Conservation (phyloP, 1,140 invertebrate species). For the Pararge aegeria region DNA sequence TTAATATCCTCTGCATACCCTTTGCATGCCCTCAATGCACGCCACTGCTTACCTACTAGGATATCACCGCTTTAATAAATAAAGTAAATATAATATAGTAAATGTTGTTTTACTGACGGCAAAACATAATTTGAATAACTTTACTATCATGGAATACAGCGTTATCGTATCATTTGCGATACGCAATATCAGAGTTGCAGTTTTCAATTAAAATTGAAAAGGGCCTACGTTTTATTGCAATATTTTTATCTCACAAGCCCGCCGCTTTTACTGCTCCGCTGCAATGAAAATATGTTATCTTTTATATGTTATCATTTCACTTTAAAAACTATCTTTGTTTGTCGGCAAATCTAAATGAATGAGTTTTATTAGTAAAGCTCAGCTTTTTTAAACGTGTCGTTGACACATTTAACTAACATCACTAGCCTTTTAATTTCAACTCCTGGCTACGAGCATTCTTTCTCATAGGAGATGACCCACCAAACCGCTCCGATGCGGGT, state of each 20-base stretch:
- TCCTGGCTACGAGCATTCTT: too few species aligned
- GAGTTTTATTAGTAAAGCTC: background rate
- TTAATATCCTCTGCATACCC: too few species aligned
- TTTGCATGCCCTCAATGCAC: too few species aligned
- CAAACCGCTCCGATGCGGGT: too few species aligned
- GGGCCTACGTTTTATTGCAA: background rate
- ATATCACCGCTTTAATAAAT: too few species aligned
- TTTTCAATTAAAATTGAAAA: slow-evolving; percentile 12
- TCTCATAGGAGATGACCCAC: too few species aligned
- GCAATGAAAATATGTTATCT: slow-evolving; percentile 1
- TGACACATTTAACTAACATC: background rate
- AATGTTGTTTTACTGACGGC: background rate
- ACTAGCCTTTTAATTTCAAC: too few species aligned
- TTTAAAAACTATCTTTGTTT: background rate
- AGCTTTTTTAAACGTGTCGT: background rate
- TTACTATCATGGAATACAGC: background rate
- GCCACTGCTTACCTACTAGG: too few species aligned
- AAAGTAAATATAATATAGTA: too few species aligned
- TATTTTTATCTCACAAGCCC: slow-evolving; percentile 3
- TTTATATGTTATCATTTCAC: too few species aligned
- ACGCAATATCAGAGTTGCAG: slow-evolving; percentile 6
- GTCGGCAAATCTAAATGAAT: background rate
- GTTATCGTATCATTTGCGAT: slow-evolving; percentile 2
- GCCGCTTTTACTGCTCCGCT: background rate
- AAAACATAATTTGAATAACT: background rate